Evolutionary conservation across 2,888 invertebrate species (phyloP).

Genomic region (Nezara viridula): DNA sequence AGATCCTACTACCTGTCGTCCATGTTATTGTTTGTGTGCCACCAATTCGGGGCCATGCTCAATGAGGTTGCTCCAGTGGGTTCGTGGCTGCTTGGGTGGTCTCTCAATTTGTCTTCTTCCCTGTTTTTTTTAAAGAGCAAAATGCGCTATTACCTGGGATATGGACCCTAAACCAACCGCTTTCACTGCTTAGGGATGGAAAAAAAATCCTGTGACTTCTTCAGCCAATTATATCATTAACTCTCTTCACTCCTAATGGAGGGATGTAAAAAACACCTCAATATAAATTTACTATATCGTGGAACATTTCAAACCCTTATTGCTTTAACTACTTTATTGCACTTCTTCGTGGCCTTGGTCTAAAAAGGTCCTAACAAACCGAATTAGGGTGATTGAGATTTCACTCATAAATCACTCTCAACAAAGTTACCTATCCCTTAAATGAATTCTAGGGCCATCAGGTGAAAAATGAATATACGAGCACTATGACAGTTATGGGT

Average conservation of each 20-base stretch:
- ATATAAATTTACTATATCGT: too few species aligned
- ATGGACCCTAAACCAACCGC: constrained; percentile 3
- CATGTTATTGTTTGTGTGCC: background rate
- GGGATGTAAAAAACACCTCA: background rate
- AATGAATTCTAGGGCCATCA: too few species aligned
- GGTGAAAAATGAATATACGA: too few species aligned
- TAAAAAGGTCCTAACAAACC: too few species aligned
- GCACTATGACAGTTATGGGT: too few species aligned
- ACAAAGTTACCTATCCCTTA: too few species aligned
- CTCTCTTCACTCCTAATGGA: background rate
- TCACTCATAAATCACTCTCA: too few species aligned
- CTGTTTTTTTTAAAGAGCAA: constrained; percentile 1
- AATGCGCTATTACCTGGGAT: constrained; percentile 17
- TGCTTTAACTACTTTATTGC: too few species aligned
- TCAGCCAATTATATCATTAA: constrained; percentile 17
- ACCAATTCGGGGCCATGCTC: background rate
- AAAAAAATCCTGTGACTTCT: background rate
- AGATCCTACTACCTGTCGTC: background rate
- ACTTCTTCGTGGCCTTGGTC: too few species aligned
- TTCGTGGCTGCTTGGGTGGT: constrained; percentile 8
- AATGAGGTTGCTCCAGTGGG: background rate
- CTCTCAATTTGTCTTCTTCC: constrained; percentile 35
- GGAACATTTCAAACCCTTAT: too few species aligned
- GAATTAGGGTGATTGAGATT: too few species aligned
- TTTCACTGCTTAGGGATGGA: background rate